Percentiles rank a stretch among this genome's conserved stretches.
phyloP scores from a whole-genome alignment of 2,888 invertebrate species.

The Cosmia trapezina region DNA sequence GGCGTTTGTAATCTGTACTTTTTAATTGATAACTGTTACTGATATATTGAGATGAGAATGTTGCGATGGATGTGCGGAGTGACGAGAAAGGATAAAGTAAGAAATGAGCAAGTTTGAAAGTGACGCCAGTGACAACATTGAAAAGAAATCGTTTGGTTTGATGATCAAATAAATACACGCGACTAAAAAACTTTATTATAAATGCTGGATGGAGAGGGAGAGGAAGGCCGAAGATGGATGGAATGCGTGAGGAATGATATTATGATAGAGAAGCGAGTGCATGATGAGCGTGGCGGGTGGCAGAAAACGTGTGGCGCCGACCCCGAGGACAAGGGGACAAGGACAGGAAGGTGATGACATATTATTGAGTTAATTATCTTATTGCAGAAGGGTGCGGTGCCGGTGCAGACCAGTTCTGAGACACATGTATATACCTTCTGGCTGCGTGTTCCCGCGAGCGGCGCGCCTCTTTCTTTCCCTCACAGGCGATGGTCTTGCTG shows the following conservation, averaged over 20 bases:
- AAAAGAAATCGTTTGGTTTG: neutral
- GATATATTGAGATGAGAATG: neutral
- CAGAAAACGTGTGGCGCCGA: neutral
- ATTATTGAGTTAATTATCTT: neutral
- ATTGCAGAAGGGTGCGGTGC: no score
- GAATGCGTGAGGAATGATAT: neutral
- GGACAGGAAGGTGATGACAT: neutral
- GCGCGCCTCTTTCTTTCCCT: conserved; percentile 58
- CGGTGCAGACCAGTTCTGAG: no score
- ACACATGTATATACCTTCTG: conserved; percentile 12
- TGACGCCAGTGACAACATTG: neutral
- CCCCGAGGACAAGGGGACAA: neutral
- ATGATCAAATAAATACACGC: no score
- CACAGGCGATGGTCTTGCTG: conserved; percentile 62
- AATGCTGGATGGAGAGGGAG: neutral
- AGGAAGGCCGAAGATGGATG: neutral
- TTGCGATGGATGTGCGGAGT: no score
- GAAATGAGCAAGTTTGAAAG: neutral
- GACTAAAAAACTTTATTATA: neutral
- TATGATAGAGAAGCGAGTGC: neutral
- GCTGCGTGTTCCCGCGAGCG: conserved; percentile 2
- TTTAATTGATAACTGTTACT: neutral
- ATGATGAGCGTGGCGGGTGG: neutral
- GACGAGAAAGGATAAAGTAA: neutral
- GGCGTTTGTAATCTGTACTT: neutral